A percentile compares a stretch with the other conserved stretches of the same genome.
Evolutionary conservation across 2,797 vertebrate species (phyloP).

Genomic region (Cossypha dichroa): DNA sequence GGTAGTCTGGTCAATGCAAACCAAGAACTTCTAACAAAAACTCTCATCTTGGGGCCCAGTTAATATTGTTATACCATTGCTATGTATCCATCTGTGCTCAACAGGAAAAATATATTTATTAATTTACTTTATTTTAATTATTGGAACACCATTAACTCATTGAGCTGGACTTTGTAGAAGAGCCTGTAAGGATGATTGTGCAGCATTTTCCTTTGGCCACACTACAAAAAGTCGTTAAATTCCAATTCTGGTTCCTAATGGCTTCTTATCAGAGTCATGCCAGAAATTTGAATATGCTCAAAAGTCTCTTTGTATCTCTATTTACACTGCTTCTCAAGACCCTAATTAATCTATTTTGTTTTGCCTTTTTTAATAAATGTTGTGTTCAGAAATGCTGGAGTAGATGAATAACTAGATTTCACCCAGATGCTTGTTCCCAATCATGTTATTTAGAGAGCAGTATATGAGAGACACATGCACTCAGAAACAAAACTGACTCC

Average conservation of each 20-base stretch:
- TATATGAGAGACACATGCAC: not conserved
- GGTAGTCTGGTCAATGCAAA: not conserved
- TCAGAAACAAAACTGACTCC: not conserved
- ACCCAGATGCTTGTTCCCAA: not conserved
- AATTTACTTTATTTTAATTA: not conserved
- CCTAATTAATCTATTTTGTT: constrained; percentile 6
- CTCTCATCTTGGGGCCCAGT: not conserved
- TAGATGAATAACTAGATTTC: constrained; percentile 6
- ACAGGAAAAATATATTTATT: not conserved
- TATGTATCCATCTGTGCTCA: not conserved
- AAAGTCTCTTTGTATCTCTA: not conserved
- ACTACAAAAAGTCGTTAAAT: not conserved
- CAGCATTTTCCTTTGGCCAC: not conserved
- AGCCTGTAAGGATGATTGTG: not conserved
- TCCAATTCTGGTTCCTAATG: not conserved
- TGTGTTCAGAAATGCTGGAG: not conserved
- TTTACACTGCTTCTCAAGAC: not conserved
- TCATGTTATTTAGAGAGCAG: not conserved
- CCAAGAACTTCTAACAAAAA: not conserved
- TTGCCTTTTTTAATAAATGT: not conserved
- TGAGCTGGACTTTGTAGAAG: not conserved
- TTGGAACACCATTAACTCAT: not conserved
- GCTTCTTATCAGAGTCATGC: not conserved
- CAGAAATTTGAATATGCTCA: constrained; percentile 11
- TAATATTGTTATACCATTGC: not conserved